Evolutionary conservation across 2,113 vertebrate species (phyloP).

Genomic region (Macrotis lagotis): DNA sequence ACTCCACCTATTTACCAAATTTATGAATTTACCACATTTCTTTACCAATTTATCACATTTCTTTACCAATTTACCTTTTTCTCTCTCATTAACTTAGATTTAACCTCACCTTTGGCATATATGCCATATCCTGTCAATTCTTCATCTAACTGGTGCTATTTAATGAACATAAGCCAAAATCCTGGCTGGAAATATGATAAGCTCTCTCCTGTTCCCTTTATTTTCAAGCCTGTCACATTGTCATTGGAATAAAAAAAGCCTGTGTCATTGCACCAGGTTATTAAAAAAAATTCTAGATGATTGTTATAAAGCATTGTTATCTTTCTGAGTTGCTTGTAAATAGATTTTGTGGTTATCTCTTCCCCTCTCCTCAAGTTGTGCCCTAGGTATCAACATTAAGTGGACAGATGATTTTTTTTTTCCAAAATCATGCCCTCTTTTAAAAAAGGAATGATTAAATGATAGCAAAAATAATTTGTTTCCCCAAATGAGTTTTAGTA

Average conservation of each 20-base stretch:
- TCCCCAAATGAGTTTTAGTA: background rate
- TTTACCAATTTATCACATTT: background rate
- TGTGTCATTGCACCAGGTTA: background rate
- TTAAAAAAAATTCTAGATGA: background rate
- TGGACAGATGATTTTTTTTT: background rate
- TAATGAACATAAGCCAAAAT: background rate
- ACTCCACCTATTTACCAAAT: background rate
- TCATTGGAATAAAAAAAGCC: background rate
- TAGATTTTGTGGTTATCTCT: conserved; percentile 38
- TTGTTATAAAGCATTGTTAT: background rate
- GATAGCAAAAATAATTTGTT: background rate
- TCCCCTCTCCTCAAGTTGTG: conserved; percentile 27
- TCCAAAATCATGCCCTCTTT: conserved; percentile 5
- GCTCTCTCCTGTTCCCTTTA: background rate
- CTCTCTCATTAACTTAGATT: background rate
- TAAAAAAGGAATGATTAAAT: conserved; percentile 10
- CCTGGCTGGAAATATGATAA: background rate
- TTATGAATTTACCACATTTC: background rate
- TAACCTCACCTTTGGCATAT: background rate
- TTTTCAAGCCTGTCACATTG: background rate
- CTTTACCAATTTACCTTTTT: background rate
- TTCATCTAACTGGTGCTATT: background rate
- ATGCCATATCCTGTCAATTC: background rate
- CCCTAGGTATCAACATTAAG: conserved; percentile 33
- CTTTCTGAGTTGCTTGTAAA: conserved; percentile 6